Conservation (phyloP, 2,797 vertebrate genomes). For the Petrocephalus schoutedeni region DNA sequence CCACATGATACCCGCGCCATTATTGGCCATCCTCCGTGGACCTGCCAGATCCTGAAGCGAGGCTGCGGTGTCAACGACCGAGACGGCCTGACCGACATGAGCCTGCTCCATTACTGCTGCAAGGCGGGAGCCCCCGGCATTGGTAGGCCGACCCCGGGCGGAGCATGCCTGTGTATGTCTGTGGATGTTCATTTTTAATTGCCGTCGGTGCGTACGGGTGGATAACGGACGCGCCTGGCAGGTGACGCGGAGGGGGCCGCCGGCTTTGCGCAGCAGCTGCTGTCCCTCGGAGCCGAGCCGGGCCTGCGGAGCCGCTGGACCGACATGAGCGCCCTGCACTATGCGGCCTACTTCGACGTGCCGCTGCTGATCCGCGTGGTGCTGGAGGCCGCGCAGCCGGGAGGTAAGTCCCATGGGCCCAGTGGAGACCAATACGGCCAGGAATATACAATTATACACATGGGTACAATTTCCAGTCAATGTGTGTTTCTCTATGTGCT, state of each 20-base stretch:
- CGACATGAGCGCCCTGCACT: constrained; percentile 96
- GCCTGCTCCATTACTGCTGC: constrained; percentile 84
- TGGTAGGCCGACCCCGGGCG: constrained; percentile 63
- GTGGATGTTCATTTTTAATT: not conserved
- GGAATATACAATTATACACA: not conserved
- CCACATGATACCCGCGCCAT: not conserved
- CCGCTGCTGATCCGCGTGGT: constrained; percentile 83
- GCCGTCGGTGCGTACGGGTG: not conserved
- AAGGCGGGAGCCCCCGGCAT: constrained; percentile 96
- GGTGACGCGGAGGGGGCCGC: constrained; percentile 85
- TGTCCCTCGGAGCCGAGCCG: constrained; percentile 80
- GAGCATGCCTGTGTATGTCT: not conserved
- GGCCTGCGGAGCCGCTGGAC: constrained; percentile 93
- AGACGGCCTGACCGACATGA: constrained; percentile 96
- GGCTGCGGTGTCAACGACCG: constrained; percentile 93
- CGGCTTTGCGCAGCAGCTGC: constrained; percentile 76
- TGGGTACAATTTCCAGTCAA: not conserved
- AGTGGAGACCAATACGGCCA: not conserved
- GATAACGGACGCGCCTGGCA: constrained; percentile 40
- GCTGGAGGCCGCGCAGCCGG: constrained; percentile 79
- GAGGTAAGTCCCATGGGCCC: constrained; percentile 65
- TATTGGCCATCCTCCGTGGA: not conserved
- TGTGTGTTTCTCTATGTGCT: not conserved
- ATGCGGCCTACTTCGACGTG: constrained; percentile 95
- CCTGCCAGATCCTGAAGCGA: constrained; percentile 83